Evolutionary conservation across 2,113 vertebrate species (phyloP), one percentile per base, ranked within the genome.

Genomic region (Colaptes auratus): DNA sequence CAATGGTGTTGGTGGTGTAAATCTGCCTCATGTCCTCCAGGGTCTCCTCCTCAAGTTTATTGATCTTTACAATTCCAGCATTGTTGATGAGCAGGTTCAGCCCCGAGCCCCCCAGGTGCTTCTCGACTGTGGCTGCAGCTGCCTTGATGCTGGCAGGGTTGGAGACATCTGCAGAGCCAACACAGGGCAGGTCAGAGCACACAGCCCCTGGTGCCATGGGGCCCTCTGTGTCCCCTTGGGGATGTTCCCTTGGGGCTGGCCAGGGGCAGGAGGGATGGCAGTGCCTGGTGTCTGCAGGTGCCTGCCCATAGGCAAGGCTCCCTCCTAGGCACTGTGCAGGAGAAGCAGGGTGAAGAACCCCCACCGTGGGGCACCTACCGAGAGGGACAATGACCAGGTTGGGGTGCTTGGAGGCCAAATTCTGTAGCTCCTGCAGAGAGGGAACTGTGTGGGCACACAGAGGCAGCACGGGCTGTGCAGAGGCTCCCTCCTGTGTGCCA

Each of bases 41-140:
- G 0, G 50, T 96, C 35, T 94, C 69, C 0, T 4, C 8, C 9
- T 95, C 76, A 42, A 97, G 60, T 0, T 1, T 15, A 5, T 15
- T 79, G 1, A 1, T 0, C 12, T 44, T 94, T 2, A 1, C 0
- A 0, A 48, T 56, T 13, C 56, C 93, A 30, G 89, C 83, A 0
- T 93, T 96, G 94, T 93, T 96, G 81, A 96, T 65, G 52, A 97
- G 74, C 30, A 97, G 90, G 60, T 64, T 92, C 8, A 96, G 90
- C 11, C 82, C 89, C 1, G 53, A 70, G 24, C 44, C 63, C 28
- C 67, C 76, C 72, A 97, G 31, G 35, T 46, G 76, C 53, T 95
- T 87, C 73, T 8, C 28, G 2, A 95, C 77, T 21, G 53, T 65
- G 48, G 36, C 82, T 46, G 91, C 89, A 31, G 90, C 90, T 0